These are phyloP conservation scores for Ernsta delagoae DNA, from an alignment of 2,888 invertebrate species.

Conservation along the genomic window DNA sequence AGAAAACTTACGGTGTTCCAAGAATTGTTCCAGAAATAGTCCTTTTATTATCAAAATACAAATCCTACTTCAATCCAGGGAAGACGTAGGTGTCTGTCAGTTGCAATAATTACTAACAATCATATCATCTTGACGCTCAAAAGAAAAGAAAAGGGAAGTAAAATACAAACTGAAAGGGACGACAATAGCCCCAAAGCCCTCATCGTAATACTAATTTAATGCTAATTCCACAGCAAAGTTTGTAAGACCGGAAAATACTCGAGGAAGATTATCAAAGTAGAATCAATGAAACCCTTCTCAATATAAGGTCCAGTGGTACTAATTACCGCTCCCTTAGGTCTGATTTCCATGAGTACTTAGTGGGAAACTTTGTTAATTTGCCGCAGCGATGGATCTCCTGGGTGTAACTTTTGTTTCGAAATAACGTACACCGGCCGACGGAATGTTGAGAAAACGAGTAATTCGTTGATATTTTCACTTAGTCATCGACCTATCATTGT, in stretches of 20 bases:
- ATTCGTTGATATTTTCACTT: constrained; percentile 17
- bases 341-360: constrained; percentile 45
- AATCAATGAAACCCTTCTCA: constrained; percentile 41
- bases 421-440: constrained; percentile 33
- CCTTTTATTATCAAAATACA: no score
- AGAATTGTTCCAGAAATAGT: no score
- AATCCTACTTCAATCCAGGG: no score
- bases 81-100: no score
- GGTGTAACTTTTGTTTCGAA: constrained; percentile 48
- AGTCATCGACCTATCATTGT: no score
- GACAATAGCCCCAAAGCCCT: background rate
- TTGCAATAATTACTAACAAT: no score
- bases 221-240: background rate
- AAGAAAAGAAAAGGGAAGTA: no score
- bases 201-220: background rate
- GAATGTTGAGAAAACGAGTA: constrained; percentile 16
- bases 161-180: background rate
- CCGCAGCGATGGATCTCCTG: constrained; percentile 45
- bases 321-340: constrained; percentile 48
- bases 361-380: constrained; percentile 49
- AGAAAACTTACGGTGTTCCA: no score
- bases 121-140: no score
- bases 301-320: constrained; percentile 42
- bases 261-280: constrained; percentile 11
- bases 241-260: background rate